Evolutionary conservation across 2,113 vertebrate genomes (phyloP).

Genomic region (Suncus etruscus): DNA sequence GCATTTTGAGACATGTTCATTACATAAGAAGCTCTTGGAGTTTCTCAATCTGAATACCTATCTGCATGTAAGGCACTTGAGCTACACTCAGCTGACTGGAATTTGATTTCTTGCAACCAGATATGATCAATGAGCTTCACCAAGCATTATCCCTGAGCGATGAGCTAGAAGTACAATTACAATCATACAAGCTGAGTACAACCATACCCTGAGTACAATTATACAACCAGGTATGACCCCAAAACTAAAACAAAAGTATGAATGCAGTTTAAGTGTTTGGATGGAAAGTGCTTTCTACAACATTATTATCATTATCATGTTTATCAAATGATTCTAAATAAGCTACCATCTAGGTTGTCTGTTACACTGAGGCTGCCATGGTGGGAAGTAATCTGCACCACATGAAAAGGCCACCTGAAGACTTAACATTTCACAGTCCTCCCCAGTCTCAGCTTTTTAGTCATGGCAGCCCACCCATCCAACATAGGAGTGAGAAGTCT

Average conservation of each 20-base stretch:
- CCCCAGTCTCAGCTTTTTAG: neutral
- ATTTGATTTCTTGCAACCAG: too few species aligned
- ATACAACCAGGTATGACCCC: too few species aligned
- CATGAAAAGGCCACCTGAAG: neutral
- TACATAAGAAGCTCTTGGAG: neutral
- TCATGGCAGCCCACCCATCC: neutral
- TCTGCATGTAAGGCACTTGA: too few species aligned
- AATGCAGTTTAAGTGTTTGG: conserved; percentile 2
- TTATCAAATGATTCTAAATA: neutral
- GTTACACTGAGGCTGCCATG: neutral
- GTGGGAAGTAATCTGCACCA: neutral
- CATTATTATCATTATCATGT: neutral
- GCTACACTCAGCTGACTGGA: too few species aligned
- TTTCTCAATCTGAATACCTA: neutral
- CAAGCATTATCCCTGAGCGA: too few species aligned
- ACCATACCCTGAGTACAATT: too few species aligned
- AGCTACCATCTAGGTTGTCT: neutral
- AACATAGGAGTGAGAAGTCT: neutral
- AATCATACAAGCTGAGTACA: too few species aligned
- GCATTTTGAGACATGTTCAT: neutral
- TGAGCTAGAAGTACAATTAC: too few species aligned
- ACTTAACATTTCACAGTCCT: neutral
- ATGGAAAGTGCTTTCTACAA: neutral
- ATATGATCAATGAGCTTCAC: too few species aligned
- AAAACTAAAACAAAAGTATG: neutral